phyloP scores from a whole-genome alignment of 2,888 invertebrate genomes.

The Candidula unifasciata region DNA sequence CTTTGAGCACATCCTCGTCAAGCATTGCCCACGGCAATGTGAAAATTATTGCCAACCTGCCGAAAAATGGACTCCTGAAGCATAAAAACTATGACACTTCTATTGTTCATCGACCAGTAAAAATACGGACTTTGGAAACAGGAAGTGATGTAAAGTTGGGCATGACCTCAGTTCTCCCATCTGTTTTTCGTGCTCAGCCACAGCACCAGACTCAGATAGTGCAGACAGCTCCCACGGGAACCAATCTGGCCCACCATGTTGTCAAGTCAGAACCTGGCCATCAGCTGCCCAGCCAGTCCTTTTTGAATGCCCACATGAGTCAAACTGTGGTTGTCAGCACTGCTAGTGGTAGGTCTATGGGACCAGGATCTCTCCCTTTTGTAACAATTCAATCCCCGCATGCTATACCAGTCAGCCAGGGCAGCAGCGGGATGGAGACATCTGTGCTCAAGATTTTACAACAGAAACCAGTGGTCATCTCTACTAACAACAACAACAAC shows the following conservation, averaged over 20 bases:
- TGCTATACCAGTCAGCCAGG: conserved; percentile 12
- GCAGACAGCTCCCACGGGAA: not conserved
- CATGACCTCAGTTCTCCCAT: not conserved
- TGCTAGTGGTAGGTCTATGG: not conserved
- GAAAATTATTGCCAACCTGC: conserved; percentile 34
- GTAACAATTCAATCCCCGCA: conserved; percentile 38
- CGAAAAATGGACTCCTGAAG: conserved; percentile 30
- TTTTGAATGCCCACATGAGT: conserved; percentile 31
- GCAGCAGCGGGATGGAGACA: conserved; percentile 29
- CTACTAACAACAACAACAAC: conserved; percentile 23
- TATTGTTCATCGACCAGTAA: not conserved
- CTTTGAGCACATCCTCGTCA: not conserved
- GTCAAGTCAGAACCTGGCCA: conserved; percentile 23
- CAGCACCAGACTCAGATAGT: conserved; percentile 3
- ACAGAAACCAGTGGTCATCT: conserved; percentile 28
- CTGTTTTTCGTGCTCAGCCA: conserved; percentile 7
- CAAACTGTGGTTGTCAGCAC: conserved; percentile 21
- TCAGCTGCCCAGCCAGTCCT: conserved; percentile 16
- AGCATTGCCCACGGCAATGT: not conserved
- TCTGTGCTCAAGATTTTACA: conserved; percentile 38
- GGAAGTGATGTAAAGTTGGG: conserved; percentile 25
- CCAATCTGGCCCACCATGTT: conserved; percentile 34
- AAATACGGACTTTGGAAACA: conserved; percentile 27
- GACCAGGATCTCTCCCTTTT: conserved; percentile 32
- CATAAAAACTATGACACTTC: conserved; percentile 33